Percentiles rank a stretch among this genome's conserved stretches.
phyloP scores from a whole-genome alignment of 2,113 vertebrate genomes.

The Catharus fuscescens region DNA sequence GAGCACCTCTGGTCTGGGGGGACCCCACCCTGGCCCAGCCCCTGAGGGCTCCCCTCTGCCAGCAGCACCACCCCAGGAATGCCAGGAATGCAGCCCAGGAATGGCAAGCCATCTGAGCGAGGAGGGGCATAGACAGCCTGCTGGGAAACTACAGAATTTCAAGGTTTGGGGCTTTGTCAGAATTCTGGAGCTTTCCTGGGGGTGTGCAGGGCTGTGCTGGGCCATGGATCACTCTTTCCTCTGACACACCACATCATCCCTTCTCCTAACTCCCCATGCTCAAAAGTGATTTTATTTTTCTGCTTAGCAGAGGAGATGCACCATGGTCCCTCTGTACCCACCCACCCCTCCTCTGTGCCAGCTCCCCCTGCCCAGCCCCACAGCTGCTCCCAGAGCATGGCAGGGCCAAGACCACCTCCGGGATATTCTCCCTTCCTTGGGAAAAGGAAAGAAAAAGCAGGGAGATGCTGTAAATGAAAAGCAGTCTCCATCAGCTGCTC shows the following conservation, averaged over 20 bases:
- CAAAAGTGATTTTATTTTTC: neutral
- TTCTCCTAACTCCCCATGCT: neutral
- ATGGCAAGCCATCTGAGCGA: rapidly evolving
- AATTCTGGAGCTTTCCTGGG: neutral
- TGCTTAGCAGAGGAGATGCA: neutral
- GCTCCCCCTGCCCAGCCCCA: neutral
- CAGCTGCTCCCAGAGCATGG: neutral
- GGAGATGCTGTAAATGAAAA: neutral
- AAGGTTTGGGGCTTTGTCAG: neutral
- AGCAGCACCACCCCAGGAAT: neutral
- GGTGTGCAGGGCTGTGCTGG: neutral
- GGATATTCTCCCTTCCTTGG: neutral
- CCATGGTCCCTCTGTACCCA: neutral
- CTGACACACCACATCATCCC: neutral
- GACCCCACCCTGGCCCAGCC: rapidly evolving
- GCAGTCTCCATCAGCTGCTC: rapidly evolving
- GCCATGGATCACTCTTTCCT: neutral
- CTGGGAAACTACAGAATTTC: neutral
- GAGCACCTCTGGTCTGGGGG: neutral
- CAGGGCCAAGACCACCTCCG: neutral
- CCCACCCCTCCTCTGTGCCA: neutral
- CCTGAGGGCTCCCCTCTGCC: neutral
- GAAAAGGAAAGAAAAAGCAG: neutral
- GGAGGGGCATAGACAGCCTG: neutral
- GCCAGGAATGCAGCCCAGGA: neutral